Evolutionary conservation across 2,113 vertebrate genomes (phyloP), one percentile per base, ranked within the genome.

Genomic region (Microtus montanus): DNA sequence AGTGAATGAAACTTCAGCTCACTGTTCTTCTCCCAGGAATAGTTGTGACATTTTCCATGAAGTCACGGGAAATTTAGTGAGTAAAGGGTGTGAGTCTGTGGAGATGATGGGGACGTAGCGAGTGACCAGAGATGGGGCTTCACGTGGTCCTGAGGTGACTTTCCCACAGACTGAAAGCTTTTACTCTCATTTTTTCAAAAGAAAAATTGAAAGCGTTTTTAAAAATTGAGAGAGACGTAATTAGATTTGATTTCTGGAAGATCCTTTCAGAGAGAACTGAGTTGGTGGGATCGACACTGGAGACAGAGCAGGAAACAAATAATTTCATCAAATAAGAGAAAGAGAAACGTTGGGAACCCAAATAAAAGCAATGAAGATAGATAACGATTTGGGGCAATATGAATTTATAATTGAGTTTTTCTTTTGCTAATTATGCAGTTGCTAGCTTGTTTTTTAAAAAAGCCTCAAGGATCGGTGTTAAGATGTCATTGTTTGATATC

Each of bases 191-290:
- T 61, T 95, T 91, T 38, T 24, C 20, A 2, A 54, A 80, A 85
- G 41, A 70, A 19, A 49, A 73, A 44, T 61, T 88, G 24, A 44
- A 92, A 85, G 6, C 58, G 10, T 24, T 78, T 93, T 52, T 52
- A 4, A 68, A 93, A 89, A 66, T 94, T 4, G 68, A 58, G 7
- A 68, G 35, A 88, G 30, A 26, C 64, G 33, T 74, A 85, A 85
- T 95, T 35, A 83, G 22, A 91, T 93, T 89, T 94, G 11, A 64
- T 38, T 82, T 96, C 95, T 88, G 30, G 12, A 89, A 61, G 38
- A 30, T 75, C 6, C 11, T 8, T 94, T 77, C 77, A 2, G 24
- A 54, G 58, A 82, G 7, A 24, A 70, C 38, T 52, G 14, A 47
- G 28, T 88, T 1, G 11, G 79, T 41, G 52, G 17, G n/a, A 28